phyloP scores from a whole-genome alignment of 1,140 invertebrate species.

The Physella acuta region DNA sequence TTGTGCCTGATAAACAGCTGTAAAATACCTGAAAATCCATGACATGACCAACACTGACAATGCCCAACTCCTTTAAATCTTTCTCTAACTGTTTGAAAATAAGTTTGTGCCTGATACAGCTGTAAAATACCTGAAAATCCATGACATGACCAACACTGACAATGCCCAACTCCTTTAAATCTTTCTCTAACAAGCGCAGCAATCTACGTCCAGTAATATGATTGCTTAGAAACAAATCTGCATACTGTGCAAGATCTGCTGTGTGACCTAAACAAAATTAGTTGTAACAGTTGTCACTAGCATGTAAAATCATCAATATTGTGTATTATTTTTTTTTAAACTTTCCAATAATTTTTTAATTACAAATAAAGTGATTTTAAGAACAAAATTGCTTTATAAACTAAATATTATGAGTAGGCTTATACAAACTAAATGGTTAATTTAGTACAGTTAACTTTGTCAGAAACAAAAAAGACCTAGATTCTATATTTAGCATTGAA shows the following conservation, averaged over 20 bases:
- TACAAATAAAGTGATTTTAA: too few relatives aligned
- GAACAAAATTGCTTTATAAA: too few relatives aligned
- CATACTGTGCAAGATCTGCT: conserved; percentile 55
- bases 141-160: conserved; percentile 55
- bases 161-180: conserved; percentile 57
- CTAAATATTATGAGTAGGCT: too few relatives aligned
- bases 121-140: conserved; percentile 48
- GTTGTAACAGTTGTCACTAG: too few relatives aligned
- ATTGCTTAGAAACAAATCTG: conserved; percentile 54
- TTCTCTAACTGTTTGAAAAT: too few relatives aligned
- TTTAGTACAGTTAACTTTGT: conserved; percentile 46
- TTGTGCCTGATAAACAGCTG: too few relatives aligned
- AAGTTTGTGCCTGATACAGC: too few relatives aligned
- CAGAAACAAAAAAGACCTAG: conserved; percentile 57
- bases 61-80: conserved; percentile 56
- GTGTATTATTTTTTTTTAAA: too few relatives aligned
- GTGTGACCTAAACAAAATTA: conserved; percentile 45
- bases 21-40: conserved; percentile 51
- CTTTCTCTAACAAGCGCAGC: conserved; percentile 49
- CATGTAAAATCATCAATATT: too few relatives aligned
- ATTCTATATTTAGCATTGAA: conserved; percentile 57
- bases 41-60: conserved; percentile 56
- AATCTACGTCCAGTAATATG: conserved; percentile 58
- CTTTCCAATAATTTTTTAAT: too few relatives aligned
- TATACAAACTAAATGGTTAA: too few relatives aligned